Evolutionary conservation across 2,888 invertebrate genomes (phyloP).

Genomic region (Malacosoma neustria): DNA sequence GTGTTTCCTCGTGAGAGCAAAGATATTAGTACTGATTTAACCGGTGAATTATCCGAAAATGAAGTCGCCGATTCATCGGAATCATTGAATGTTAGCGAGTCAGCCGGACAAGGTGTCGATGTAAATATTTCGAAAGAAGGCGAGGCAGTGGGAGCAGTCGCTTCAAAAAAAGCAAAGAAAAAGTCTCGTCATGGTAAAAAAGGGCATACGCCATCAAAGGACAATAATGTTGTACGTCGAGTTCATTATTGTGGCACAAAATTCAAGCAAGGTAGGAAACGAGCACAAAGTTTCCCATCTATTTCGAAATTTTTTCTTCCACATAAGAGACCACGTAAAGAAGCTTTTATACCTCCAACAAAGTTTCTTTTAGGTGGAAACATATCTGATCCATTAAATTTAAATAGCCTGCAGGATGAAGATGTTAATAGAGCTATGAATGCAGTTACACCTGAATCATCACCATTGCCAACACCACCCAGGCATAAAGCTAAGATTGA

Average conservation of each 20-base stretch:
- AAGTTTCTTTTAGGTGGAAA: conserved; percentile 96
- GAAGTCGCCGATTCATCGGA: conserved; percentile 40
- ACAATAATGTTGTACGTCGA: conserved; percentile 49
- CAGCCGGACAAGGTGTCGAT: conserved; percentile 16
- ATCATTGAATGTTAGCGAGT: conserved; percentile 10
- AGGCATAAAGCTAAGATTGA: conserved; percentile 87
- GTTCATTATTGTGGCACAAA: conserved; percentile 57
- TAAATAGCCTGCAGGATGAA: conserved; percentile 92
- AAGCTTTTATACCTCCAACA: conserved; percentile 88
- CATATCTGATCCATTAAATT: conserved; percentile 94
- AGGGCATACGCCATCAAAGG: conserved; percentile 50
- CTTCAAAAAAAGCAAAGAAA: conserved; percentile 57
- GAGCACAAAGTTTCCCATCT: conserved; percentile 79
- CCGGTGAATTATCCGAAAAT: conserved; percentile 44
- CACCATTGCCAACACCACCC: conserved; percentile 90
- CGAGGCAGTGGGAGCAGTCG: conserved; percentile 30
- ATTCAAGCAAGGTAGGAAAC: conserved; percentile 75
- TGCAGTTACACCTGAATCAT: conserved; percentile 93
- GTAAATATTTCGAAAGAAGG: conserved; percentile 45
- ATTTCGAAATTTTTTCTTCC: conserved; percentile 84
- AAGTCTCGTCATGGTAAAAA: conserved; percentile 64
- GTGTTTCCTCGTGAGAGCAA: conserved; percentile 32
- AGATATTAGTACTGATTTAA: conserved; percentile 36
- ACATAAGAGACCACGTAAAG: conserved; percentile 82
- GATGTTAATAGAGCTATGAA: conserved; percentile 86